Base-by-base conservation (phyloP, 2,113 vertebrate species). In the Triplophysa dalaica region DNA sequence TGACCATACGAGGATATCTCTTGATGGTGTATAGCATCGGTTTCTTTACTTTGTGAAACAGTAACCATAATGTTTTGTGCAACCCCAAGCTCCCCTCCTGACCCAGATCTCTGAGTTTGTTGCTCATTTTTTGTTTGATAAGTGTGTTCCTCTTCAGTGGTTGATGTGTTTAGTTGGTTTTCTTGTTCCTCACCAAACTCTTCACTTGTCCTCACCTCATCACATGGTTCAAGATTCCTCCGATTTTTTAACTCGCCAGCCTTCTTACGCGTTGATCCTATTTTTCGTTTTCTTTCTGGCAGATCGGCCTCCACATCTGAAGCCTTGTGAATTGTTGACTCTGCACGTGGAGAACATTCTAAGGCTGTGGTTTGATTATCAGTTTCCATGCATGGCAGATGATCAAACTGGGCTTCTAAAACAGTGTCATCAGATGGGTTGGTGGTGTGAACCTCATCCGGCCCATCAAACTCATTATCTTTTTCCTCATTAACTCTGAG, bases 261-360 rank as follows among this genome's bases (percentile, higher is more conserved):
- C 33, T 3, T 17, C 41, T 75, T 85, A 12, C 82, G 82, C 70
- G 80, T 81, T 63, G 86, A 84, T 48, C 84, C 84, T 41, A 85
- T 81, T 79, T 82, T 87, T 68, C 68, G 81, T 56, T 58, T 84
- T 29, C 78, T 79, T 69, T 17, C 81, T 54, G 62, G 22, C n/a
- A 58, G 26, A 17, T 83, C 75, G 70, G 50, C n/a, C 13, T 70
- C 56, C 43, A 14, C 21, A 6, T 29, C 2, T 26, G 21, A 45
- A 52, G 61, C 56, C 4, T 67, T 84, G 13, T 26, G 16, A 33
- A 26, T 62, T 8, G 48, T 12, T 77, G 48, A 45, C 45, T 24
- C 54, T 41, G 62, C 69, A 14, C 77, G 43, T 70, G 33, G n/a
- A 41, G n/a, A 41, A 50, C 33, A 1, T 33, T 81, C 65, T 14